Evolutionary conservation across 2,797 vertebrate genomes (phyloP).

Genomic region (Spheniscus humboldti): DNA sequence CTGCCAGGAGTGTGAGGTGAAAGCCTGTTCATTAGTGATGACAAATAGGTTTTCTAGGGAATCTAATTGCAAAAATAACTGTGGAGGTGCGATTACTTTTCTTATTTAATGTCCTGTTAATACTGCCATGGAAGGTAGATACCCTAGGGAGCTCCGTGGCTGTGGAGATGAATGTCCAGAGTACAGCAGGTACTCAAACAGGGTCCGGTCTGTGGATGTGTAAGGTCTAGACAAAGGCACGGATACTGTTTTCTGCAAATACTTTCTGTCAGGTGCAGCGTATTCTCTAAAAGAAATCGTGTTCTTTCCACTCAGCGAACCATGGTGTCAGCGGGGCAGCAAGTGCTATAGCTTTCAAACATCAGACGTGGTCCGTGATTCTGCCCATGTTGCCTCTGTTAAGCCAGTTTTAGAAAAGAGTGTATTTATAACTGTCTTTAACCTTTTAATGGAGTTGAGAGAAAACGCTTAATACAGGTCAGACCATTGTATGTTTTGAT

Average conservation of each 20-base stretch:
- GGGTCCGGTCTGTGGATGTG: not conserved
- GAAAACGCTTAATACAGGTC: not conserved
- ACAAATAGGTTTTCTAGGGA: not conserved
- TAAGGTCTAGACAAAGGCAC: not conserved
- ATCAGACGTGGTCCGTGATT: not conserved
- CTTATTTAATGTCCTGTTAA: not conserved
- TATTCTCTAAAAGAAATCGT: not conserved
- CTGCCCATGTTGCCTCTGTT: not conserved
- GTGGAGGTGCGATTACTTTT: not conserved
- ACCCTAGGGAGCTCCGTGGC: not conserved
- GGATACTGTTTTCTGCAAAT: not conserved
- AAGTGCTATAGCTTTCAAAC: not conserved
- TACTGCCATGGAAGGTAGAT: not conserved
- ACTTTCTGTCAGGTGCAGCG: not conserved
- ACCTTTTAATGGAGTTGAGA: not conserved
- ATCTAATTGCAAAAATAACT: not conserved
- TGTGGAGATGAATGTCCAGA: not conserved
- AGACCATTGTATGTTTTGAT: not conserved
- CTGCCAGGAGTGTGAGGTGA: not conserved
- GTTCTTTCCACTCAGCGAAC: not conserved
- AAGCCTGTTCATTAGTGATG: not conserved
- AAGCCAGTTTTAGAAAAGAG: not conserved
- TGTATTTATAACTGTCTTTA: not conserved
- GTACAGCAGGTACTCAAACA: not conserved
- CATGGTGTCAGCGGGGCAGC: not conserved